Conservation (phyloP, 2,888 invertebrate genomes). For the Clunio marinus region DNA sequence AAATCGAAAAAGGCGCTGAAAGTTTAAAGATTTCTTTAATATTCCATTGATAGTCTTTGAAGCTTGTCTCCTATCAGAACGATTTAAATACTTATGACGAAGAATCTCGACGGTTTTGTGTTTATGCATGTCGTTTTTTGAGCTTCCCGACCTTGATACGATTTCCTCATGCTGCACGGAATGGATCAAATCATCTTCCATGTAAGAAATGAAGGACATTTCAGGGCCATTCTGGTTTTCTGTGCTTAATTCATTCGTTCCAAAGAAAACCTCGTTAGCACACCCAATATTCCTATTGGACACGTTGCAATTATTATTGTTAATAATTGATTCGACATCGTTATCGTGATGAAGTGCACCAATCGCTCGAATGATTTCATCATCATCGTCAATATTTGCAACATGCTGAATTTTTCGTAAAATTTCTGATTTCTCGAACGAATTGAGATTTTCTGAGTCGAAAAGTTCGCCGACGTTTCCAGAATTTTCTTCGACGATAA, state of each 20-base stretch:
- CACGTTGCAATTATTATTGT: constrained; percentile 31
- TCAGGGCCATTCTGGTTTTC: not conserved
- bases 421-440: constrained; percentile 28
- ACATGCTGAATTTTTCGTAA: constrained; percentile 30
- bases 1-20: not conserved
- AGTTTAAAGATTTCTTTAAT: not conserved
- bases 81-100: constrained; percentile 28
- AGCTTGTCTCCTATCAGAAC: constrained; percentile 11
- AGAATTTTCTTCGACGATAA: constrained; percentile 35
- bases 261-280: not conserved
- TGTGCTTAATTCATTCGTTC: not conserved
- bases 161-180: constrained; percentile 32
- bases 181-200: constrained; percentile 19
- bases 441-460: constrained; percentile 17
- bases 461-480: constrained; percentile 32
- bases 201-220: constrained; percentile 19
- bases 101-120: constrained; percentile 24
- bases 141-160: constrained; percentile 14
- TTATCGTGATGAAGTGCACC: constrained; percentile 24
- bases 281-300: constrained; percentile 20
- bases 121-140: not conserved
- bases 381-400: constrained; percentile 29
- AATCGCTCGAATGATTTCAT: constrained; percentile 35
- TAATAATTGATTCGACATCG: constrained; percentile 20
- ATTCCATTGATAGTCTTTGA: not conserved